Conservation (phyloP, 2,797 vertebrate species). For the Alcedo quadribrachys region DNA sequence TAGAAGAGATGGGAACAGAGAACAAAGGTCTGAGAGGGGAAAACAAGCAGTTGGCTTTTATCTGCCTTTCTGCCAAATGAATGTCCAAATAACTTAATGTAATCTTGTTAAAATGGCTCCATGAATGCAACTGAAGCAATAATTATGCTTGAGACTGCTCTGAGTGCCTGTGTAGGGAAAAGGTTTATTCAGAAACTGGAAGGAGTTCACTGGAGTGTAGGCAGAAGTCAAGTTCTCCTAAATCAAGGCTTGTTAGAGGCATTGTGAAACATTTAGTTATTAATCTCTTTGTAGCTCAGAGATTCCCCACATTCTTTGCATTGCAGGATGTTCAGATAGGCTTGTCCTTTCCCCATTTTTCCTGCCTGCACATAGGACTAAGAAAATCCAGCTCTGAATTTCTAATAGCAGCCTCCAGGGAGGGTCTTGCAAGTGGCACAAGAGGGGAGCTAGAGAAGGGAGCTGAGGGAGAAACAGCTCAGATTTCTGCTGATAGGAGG, state of each 20-base stretch:
- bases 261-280: not conserved
- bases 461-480: not conserved
- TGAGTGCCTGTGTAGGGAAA: not conserved
- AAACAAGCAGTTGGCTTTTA: not conserved
- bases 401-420: not conserved
- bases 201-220: not conserved
- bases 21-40: not conserved
- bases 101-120: not conserved
- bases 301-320: not conserved
- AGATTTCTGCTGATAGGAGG: not conserved
- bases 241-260: not conserved
- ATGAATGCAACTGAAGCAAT: not conserved
- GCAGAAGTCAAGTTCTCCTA: not conserved
- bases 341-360: not conserved
- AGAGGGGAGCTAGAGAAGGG: not conserved
- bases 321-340: not conserved
- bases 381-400: not conserved
- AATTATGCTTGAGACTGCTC: not conserved
- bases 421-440: not conserved
- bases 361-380: not conserved
- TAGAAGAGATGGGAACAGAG: not conserved
- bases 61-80: not conserved
- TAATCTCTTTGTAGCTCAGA: not conserved
- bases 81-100: not conserved
- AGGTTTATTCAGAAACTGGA: not conserved